phyloP scores from a whole-genome alignment of 1,140 invertebrate genomes.

The Drosophila fuyamai region DNA sequence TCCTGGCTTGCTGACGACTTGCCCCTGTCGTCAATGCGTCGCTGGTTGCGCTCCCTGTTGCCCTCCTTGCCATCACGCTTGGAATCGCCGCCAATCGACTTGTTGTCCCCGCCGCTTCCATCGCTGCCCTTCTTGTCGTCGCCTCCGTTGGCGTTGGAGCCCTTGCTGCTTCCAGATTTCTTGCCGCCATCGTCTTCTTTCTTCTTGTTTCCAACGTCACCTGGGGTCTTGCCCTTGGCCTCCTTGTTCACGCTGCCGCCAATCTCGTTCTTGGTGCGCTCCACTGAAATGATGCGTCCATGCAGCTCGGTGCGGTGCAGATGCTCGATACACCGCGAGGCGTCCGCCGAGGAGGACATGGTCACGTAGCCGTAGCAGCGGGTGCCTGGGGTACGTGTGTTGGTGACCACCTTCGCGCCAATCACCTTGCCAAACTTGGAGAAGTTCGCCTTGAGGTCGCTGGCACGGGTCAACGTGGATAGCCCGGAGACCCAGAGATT shows the following conservation, averaged over 20 bases:
- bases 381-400: conserved; percentile 94
- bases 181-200: conserved; percentile 65
- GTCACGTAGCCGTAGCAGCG: conserved; percentile 98
- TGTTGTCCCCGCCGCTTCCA: conserved; percentile 25
- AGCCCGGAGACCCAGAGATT: conserved; percentile 97
- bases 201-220: conserved; percentile 26
- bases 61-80: conserved; percentile 67
- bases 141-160: conserved; percentile 18
- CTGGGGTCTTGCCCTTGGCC: conserved; percentile 33
- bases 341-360: conserved; percentile 95
- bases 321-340: conserved; percentile 94
- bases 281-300: conserved; percentile 96
- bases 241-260: conserved; percentile 64
- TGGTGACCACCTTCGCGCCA: conserved; percentile 98
- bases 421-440: conserved; percentile 97
- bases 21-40: conserved; percentile 50
- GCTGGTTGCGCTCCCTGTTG: conserved; percentile 50
- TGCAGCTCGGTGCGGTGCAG: conserved; percentile 95
- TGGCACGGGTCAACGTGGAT: conserved; percentile 94
- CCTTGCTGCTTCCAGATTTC: conserved; percentile 47
- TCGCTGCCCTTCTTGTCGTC: conserved; percentile 60
- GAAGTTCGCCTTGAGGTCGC: conserved; percentile 95
- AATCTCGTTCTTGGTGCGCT: conserved; percentile 90
- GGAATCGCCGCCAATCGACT: conserved; percentile 27
- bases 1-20: conserved; percentile 48